Evolutionary conservation across 2,888 invertebrate species (phyloP).

Genomic region (Zaprionus bogoriensis): DNA sequence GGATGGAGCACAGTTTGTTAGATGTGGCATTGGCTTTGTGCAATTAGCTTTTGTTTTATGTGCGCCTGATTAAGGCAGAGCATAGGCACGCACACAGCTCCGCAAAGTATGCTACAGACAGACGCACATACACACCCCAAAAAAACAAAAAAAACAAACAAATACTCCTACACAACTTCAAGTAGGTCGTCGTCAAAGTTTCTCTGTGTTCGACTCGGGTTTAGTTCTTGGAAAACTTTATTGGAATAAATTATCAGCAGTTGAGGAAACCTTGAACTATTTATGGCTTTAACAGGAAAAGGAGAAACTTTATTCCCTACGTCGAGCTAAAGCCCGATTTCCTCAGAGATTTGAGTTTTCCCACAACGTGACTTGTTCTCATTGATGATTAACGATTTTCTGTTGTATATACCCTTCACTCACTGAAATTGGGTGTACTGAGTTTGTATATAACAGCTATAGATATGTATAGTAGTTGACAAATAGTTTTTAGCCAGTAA

Average conservation of each 20-base stretch:
- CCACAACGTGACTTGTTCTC: conserved; percentile 3
- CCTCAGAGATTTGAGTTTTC: background rate
- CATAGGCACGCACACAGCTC: conserved; percentile 2
- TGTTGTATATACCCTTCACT: no score
- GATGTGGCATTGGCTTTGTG: conserved; percentile 58
- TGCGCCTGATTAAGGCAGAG: conserved; percentile 49
- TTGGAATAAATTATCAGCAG: conserved; percentile 14
- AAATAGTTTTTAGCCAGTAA: no score
- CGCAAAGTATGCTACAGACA: conserved; percentile 1
- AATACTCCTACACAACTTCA: no score
- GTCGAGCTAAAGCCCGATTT: background rate
- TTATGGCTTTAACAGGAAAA: conserved; percentile 1
- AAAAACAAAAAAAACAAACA: no score
- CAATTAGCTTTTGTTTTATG: conserved; percentile 59
- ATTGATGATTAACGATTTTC: conserved; percentile 33
- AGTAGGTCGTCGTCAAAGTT: conserved; percentile 21
- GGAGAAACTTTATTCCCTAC: background rate
- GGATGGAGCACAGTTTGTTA: conserved; percentile 13
- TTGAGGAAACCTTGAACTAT: conserved; percentile 9
- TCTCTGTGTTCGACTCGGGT: conserved; percentile 5
- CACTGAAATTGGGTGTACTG: no score
- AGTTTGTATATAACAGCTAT: no score
- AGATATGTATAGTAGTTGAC: no score
- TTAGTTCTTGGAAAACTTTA: background rate
- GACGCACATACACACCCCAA: background rate